A percentile compares a stretch with the other conserved stretches of the same genome.
Conservation (phyloP, 2,888 invertebrate species). For the Microctonus brassicae region DNA sequence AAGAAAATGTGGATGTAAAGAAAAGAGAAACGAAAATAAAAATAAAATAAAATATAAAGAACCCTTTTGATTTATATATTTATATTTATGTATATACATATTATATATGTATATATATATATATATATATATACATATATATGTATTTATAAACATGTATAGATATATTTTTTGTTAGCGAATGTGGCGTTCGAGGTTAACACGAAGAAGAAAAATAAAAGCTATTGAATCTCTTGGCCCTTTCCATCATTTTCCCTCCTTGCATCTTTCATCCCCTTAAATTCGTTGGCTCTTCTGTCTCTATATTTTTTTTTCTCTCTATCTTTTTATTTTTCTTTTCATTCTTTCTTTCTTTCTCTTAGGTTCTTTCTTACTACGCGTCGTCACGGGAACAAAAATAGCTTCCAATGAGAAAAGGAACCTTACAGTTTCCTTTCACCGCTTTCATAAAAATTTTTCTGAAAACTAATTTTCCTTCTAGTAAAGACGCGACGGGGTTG, state of each 20-base stretch:
- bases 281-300: conserved; percentile 3
- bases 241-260: conserved; percentile 34
- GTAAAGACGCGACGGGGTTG: conserved; percentile 50
- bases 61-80: neutral
- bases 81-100: neutral
- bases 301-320: conserved; percentile 1
- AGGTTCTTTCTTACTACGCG: conserved; percentile 25
- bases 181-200: conserved; percentile 53
- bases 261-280: neutral
- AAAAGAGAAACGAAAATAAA: neutral
- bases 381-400: conserved; percentile 62
- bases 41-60: neutral
- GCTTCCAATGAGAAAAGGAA: conserved; percentile 68
- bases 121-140: neutral
- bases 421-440: conserved; percentile 67
- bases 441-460: conserved; percentile 69
- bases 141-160: neutral
- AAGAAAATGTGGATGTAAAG: neutral
- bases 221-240: conserved; percentile 63
- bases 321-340: neutral
- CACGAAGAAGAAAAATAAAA: conserved; percentile 59
- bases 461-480: conserved; percentile 69
- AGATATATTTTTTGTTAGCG: conserved; percentile 18
- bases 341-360: conserved; percentile 10
- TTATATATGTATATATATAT: neutral